Evolutionary conservation across 2,888 invertebrate species (phyloP).

Genomic region (Acheta domesticus): DNA sequence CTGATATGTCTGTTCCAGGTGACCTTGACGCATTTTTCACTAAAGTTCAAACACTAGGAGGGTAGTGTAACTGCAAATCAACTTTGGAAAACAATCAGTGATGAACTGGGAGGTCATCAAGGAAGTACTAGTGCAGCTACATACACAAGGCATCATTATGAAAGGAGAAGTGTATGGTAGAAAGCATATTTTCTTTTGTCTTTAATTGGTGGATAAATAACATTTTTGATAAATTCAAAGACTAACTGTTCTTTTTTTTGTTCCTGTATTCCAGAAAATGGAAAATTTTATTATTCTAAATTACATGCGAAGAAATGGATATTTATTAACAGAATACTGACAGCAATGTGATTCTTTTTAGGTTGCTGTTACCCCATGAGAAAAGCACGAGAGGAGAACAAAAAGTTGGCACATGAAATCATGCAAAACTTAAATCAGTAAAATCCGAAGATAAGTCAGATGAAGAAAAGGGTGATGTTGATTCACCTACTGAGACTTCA

Average conservation of each 20-base stretch:
- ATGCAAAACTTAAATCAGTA: background rate
- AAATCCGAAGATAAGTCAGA: constrained; percentile 22
- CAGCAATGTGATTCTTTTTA: constrained; percentile 44
- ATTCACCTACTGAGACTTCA: no score
- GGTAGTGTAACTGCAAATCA: constrained; percentile 69
- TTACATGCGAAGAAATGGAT: no score
- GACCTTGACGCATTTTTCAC: constrained; percentile 71
- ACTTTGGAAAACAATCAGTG: constrained; percentile 73
- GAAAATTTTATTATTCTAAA: no score
- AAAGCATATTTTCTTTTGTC: constrained; percentile 18
- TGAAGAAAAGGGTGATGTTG: no score
- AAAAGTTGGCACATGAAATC: background rate
- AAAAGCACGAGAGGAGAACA: constrained; percentile 23
- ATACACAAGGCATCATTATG: constrained; percentile 72
- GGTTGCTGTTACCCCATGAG: constrained; percentile 66
- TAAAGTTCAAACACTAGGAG: constrained; percentile 69
- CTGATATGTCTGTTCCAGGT: constrained; percentile 54
- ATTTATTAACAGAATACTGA: no score
- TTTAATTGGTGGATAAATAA: background rate
- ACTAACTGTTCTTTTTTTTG: no score
- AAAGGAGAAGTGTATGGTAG: constrained; percentile 55
- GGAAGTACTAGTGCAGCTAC: constrained; percentile 71
- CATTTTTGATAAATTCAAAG: no score
- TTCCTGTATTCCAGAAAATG: no score
- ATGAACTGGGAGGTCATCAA: constrained; percentile 65